Evolutionary conservation across 2,113 vertebrate species (phyloP).

Genomic region (Leucosticte australis): DNA sequence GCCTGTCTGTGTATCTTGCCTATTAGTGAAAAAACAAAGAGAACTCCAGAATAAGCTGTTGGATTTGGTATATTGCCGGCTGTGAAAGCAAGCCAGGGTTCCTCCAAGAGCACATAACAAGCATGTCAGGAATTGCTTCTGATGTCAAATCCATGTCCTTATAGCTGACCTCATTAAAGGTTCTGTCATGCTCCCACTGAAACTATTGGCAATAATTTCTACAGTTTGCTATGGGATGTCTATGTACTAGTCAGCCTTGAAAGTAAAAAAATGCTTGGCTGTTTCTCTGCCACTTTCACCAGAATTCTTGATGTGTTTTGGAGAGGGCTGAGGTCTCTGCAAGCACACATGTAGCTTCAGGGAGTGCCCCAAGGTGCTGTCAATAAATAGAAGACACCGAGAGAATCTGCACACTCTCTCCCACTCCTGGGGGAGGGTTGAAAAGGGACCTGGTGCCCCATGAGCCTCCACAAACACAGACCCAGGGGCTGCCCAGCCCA

Average conservation of each 20-base stretch:
- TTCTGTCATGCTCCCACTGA: neutral
- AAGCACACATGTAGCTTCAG: neutral
- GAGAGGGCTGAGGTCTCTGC: neutral
- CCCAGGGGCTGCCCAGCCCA: neutral
- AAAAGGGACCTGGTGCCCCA: neutral
- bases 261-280: neutral
- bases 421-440: neutral
- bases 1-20: neutral
- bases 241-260: neutral
- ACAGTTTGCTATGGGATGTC: neutral
- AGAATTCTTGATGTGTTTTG: neutral
- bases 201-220: neutral
- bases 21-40: neutral
- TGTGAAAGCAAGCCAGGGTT: constrained; percentile 10
- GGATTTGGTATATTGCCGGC: neutral
- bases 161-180: constrained; percentile 28
- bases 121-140: constrained; percentile 16
- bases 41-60: neutral
- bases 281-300: neutral
- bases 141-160: neutral
- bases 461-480: neutral
- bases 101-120: constrained; percentile 1
- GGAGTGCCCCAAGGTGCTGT: neutral
- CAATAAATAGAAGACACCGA: neutral
- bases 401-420: neutral